phyloP scores from a whole-genome alignment of 2,113 vertebrate genomes.

The Diphyllodes magnificus region DNA sequence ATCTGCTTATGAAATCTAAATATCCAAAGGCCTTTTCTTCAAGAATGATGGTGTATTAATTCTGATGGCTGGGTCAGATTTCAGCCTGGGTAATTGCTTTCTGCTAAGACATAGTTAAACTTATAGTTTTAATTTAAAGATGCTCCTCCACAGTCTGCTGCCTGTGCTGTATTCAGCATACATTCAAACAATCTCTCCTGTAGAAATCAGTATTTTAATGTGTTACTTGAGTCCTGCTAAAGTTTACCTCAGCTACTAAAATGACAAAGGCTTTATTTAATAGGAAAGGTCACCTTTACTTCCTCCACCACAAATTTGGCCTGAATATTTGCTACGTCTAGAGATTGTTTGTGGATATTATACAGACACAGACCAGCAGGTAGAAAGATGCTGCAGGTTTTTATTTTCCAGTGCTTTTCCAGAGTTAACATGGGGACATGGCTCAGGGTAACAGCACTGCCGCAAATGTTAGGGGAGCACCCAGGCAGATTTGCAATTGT shows the following conservation, averaged over 20 bases:
- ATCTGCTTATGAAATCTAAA: constrained; percentile 57
- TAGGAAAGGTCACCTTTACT: not conserved
- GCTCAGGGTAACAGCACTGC: not conserved
- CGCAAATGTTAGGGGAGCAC: not conserved
- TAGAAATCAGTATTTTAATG: not conserved
- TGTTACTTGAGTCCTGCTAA: not conserved
- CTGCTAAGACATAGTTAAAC: constrained; percentile 16
- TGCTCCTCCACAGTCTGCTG: not conserved
- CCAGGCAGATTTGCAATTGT: not conserved
- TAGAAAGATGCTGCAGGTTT: not conserved
- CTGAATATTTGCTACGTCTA: not conserved
- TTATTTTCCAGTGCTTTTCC: not conserved
- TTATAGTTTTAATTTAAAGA: constrained; percentile 31
- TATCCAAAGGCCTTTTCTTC: constrained; percentile 27
- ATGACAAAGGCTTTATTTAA: not conserved
- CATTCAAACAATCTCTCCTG: not conserved
- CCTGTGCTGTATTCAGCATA: not conserved
- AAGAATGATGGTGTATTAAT: not conserved
- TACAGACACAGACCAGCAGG: not conserved
- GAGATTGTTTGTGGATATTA: not conserved
- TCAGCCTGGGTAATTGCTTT: constrained; percentile 47
- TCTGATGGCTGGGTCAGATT: not conserved
- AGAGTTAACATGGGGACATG: not conserved
- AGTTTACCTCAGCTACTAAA: not conserved
- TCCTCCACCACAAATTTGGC: not conserved